phyloP scores from a whole-genome alignment of 2,888 invertebrate species.

The Parnassius mnemosyne region DNA sequence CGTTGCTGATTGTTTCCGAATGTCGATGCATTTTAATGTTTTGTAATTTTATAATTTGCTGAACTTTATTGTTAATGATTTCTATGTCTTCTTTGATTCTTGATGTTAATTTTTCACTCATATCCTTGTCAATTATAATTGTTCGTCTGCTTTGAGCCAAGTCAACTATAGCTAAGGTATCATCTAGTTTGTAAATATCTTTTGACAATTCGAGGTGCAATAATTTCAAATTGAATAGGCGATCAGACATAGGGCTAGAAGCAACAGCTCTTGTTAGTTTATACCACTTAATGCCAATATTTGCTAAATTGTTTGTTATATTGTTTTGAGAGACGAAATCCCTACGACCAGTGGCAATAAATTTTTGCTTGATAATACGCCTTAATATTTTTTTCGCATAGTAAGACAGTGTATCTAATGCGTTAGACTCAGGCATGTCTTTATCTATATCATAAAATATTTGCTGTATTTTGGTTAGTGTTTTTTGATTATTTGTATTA shows the following conservation, averaged over 20 bases:
- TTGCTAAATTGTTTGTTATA: slow-evolving; percentile 43
- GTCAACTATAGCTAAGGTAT: slow-evolving; percentile 43
- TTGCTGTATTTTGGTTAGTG: slow-evolving; percentile 38
- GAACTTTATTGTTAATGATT: slow-evolving; percentile 40
- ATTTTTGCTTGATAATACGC: slow-evolving; percentile 45
- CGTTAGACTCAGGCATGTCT: slow-evolving; percentile 37
- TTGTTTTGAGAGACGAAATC: slow-evolving; percentile 43
- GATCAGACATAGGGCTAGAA: slow-evolving; percentile 38
- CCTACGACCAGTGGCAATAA: slow-evolving; percentile 29
- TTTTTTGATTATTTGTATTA: slow-evolving; percentile 15
- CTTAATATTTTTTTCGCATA: slow-evolving; percentile 44
- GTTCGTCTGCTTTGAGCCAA: slow-evolving; percentile 50
- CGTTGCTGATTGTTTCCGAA: background rate
- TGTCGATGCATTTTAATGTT: slow-evolving; percentile 9
- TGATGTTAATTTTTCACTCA: slow-evolving; percentile 37
- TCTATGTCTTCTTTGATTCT: slow-evolving; percentile 41
- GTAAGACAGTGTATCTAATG: slow-evolving; percentile 42
- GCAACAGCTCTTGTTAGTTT: slow-evolving; percentile 36
- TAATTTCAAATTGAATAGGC: slow-evolving; percentile 49
- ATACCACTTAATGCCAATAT: slow-evolving; percentile 49
- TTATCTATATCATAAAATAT: slow-evolving; percentile 47
- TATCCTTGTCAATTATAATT: slow-evolving; percentile 35
- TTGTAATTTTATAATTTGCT: slow-evolving; percentile 34
- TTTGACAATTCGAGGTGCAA: slow-evolving; percentile 46
- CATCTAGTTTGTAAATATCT: slow-evolving; percentile 51